Base-by-base conservation (phyloP, 2,113 vertebrate genomes). In the Perca fluviatilis region DNA sequence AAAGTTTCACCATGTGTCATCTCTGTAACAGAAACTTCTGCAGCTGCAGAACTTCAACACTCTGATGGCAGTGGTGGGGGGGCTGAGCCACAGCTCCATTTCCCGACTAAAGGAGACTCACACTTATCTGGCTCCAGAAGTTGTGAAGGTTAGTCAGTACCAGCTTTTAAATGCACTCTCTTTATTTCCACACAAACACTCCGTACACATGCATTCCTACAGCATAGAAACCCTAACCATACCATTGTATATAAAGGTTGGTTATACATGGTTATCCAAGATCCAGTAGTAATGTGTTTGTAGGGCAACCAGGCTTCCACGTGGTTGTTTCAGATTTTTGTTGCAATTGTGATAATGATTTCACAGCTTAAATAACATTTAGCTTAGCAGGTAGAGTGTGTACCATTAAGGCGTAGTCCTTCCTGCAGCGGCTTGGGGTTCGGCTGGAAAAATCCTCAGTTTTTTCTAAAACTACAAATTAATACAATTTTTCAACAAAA, bases 31-130 rank as follows among this genome's bases (percentile, higher is more conserved):
- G 98, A 99, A 99, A 90, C 96, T 99, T 46, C 96, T 98, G 79
- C 96, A 98, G 72, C 96, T 99, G 36, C 97, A 99, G 94, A 99
- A 99, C 93, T 99, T 99, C 84, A 99, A 99, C 90, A 99, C 98
- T 0, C 74, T 99, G 89, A 99, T 99, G 98, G 97, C 98, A 0
- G 97, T 99, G 88, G 98, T 99, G 19, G 98, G 98, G 58, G 98
- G 98, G 11, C 94, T 99, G 47, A 99, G 98, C 80, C 98, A 99
- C 88, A 99, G 98, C 75, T 98, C 98, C 75, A 99, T 99, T 86
- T 99, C 97, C 72, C 96, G 98, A 68, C 96, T 99, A 74, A 99
- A 99, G 87, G 98, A 99, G 91, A 99, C 98, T 6, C 97, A 98
- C 79, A 95, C 95, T 66, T 96, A 97, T 86, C 96, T 99, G 79